Evolutionary conservation across 2,113 vertebrate species (phyloP).

Genomic region (Centropus bengalensis): DNA sequence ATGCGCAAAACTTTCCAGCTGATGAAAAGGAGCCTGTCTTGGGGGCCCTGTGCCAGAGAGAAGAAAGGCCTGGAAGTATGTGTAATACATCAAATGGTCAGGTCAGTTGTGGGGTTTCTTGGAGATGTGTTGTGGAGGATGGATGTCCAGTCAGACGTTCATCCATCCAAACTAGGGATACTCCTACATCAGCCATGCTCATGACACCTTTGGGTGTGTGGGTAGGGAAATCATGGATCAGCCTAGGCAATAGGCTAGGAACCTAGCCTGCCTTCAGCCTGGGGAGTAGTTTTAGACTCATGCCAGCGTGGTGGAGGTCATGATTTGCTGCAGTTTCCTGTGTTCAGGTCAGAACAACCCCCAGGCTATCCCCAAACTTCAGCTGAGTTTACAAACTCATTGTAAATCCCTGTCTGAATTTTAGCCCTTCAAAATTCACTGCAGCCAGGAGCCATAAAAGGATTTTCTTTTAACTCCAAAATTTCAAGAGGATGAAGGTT

Average conservation of each 20-base stretch:
- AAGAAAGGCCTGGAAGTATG: background rate
- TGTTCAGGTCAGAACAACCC: background rate
- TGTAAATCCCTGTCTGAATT: background rate
- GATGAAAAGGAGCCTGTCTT: background rate
- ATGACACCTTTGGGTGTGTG: fast-evolving
- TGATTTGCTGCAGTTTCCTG: background rate
- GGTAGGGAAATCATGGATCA: background rate
- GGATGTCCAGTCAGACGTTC: background rate
- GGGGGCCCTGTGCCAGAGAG: background rate
- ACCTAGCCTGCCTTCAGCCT: background rate
- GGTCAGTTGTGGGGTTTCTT: background rate
- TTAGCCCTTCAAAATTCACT: background rate
- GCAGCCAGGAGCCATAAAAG: background rate
- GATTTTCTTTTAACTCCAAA: background rate
- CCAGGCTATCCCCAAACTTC: background rate
- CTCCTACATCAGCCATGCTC: background rate
- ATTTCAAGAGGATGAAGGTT: no score
- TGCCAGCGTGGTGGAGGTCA: no score
- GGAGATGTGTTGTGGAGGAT: background rate
- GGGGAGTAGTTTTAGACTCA: background rate
- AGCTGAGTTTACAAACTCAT: background rate
- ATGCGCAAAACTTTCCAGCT: background rate
- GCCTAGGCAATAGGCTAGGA: background rate
- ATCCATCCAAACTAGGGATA: background rate
- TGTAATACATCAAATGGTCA: background rate